Conservation (phyloP, 2,797 vertebrate species). For the Avahi laniger region DNA sequence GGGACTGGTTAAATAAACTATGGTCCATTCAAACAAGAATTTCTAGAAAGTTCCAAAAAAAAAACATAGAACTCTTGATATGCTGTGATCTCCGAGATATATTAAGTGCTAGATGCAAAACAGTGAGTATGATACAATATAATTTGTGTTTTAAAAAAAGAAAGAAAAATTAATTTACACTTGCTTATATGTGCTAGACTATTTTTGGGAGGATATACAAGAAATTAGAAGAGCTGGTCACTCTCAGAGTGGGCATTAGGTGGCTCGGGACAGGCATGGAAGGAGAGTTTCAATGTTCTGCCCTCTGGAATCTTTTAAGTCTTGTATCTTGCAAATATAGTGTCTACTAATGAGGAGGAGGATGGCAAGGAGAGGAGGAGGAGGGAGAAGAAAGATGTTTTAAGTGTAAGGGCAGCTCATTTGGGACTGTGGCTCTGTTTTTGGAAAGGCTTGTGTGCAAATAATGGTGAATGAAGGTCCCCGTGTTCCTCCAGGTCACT, state of each 20-base stretch:
- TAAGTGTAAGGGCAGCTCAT: neutral
- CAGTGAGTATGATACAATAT: neutral
- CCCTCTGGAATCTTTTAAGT: neutral
- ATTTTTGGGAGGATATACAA: neutral
- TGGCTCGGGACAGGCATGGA: neutral
- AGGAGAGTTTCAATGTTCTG: neutral
- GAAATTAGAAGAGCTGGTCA: neutral
- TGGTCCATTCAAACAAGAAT: neutral
- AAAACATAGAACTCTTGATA: neutral
- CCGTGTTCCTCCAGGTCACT: neutral
- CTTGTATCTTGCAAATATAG: neutral
- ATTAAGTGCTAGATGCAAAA: neutral
- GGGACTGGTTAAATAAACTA: neutral
- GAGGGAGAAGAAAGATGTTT: neutral
- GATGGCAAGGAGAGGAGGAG: neutral
- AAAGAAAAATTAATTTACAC: neutral
- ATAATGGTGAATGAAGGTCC: too few relatives aligned
- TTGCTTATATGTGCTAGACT: neutral
- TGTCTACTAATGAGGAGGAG: neutral
- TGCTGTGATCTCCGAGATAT: neutral
- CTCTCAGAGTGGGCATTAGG: neutral
- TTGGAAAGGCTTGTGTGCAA: neutral
- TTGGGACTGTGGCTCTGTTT: neutral
- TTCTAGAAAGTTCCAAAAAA: neutral
- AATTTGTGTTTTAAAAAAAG: neutral